A percentile compares a stretch with the other conserved stretches of the same genome.
phyloP scores from a whole-genome alignment of 2,113 vertebrate genomes.

The Lepus europaeus region DNA sequence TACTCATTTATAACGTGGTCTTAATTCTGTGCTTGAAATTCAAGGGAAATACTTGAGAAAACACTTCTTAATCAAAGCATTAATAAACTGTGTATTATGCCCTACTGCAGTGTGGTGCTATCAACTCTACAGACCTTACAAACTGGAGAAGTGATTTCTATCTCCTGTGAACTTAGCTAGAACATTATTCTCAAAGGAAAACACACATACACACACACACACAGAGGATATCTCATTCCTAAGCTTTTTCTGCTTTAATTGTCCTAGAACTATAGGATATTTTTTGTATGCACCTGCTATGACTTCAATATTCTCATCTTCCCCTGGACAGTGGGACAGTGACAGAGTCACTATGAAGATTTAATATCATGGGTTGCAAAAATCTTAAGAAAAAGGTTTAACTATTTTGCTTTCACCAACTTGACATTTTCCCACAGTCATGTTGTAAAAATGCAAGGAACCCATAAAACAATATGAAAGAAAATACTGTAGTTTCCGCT shows the following conservation, averaged over 20 bases:
- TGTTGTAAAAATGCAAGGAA: conserved; percentile 70
- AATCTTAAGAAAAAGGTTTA: conserved; percentile 57
- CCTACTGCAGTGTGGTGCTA: background rate
- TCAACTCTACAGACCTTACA: conserved; percentile 56
- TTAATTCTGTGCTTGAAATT: conserved; percentile 73
- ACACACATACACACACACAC: background rate
- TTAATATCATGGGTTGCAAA: background rate
- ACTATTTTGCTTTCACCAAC: conserved; percentile 31
- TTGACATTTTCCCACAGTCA: conserved; percentile 70
- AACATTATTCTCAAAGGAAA: conserved; percentile 53
- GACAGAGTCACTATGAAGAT: background rate
- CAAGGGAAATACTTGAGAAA: conserved; percentile 67
- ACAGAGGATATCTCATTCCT: background rate
- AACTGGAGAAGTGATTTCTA: conserved; percentile 45
- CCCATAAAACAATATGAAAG: conserved; percentile 72
- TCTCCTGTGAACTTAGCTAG: conserved; percentile 39
- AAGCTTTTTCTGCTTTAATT: conserved; percentile 21
- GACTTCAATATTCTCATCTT: background rate
- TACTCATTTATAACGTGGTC: conserved; percentile 28
- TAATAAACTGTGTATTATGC: conserved; percentile 26
- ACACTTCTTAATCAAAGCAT: conserved; percentile 52
- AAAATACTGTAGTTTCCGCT: conserved; percentile 74
- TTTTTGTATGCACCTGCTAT: background rate
- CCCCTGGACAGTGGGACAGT: background rate
- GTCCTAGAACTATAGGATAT: conserved; percentile 6